Conservation (phyloP, 92 coral and sea anemone genomes). For the Paramuricea clavata region DNA sequence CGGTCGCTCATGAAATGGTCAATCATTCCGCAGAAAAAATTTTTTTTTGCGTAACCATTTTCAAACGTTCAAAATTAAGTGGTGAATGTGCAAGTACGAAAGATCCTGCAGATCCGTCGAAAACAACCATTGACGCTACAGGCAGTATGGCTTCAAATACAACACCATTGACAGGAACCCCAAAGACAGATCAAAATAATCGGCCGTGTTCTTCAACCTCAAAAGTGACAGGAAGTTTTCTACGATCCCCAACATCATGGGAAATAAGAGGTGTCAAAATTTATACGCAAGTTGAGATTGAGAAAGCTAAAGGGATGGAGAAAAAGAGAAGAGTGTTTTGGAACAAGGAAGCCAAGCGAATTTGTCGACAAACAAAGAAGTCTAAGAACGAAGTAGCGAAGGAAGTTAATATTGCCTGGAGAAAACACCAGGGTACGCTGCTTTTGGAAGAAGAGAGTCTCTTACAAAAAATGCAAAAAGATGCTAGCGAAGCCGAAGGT, state of each 20-base stretch:
- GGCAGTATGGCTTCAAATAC: neutral
- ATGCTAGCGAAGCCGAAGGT: neutral
- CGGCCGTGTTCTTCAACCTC: neutral
- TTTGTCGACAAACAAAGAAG: neutral
- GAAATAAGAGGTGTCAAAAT: constrained; percentile 26
- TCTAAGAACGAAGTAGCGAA: neutral
- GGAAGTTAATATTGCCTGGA: constrained; percentile 4
- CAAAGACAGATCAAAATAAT: neutral
- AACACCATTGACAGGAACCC: neutral
- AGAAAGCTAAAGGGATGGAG: constrained; percentile 33
- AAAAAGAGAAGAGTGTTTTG: constrained; percentile 13
- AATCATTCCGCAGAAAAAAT: neutral
- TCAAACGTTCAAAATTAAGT: neutral
- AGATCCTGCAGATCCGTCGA: neutral
- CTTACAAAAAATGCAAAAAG: neutral
- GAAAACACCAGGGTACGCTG: constrained; percentile 3
- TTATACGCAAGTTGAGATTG: constrained; percentile 1
- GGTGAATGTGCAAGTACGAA: too few species aligned
- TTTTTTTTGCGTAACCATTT: neutral
- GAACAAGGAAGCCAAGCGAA: constrained; percentile 8
- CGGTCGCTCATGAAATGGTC: neutral
- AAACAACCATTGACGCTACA: neutral
- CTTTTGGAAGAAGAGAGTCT: constrained; percentile 5
- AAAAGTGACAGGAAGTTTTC: neutral
- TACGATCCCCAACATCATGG: constrained; percentile 25